Evolutionary conservation across 2,888 invertebrate genomes (phyloP), one percentile per base, ranked within the genome.

Genomic region (Perdita meconis): DNA sequence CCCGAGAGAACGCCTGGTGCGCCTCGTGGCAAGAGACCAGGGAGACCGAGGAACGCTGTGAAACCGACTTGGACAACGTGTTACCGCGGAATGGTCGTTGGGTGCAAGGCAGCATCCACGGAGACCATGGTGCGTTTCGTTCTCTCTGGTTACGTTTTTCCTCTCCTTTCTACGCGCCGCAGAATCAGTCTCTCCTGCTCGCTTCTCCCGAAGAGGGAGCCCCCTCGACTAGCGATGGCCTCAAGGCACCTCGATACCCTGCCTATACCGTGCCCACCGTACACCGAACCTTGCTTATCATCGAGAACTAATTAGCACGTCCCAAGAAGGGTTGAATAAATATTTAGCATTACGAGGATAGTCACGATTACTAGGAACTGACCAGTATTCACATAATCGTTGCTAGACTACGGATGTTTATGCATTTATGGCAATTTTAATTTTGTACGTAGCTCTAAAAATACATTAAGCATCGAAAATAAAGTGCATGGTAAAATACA

Each of bases 11-110:
- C n/a, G n/a, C n/a, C n/a, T 59, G 68, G 5, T 8, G 38, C 34
- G 71, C 80, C 83, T 83, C 83, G 83, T 81, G 83, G 80, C 76
- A 38, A 60, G 55, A 38, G 59, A 61, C 64, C 63, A 70, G 84
- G n/a, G n/a, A 75, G 72, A 60, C 64, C 78, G 69, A 50, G 73
- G 75, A 60, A 81, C 81, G 75, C 74, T 79, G 75, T 68, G 84
- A 84, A 78, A 84, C 84, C 80, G 76, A 85, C 77, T 74, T 65
- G 83, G 82, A 68, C 82, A 78, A 72, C 85, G 85, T 78, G 82
- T 82, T 82, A 82, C 82, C 75, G 85, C 84, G 79, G 84, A 85
- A 84, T 84, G 84, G 80, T 85, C 84, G 80, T 82, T 74, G 78
- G 70, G 74, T 75, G 74, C 78, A 81, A 65, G n/a, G 81, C 78